A percentile compares a stretch with the other conserved stretches of the same genome.
Conservation (phyloP, 2,888 invertebrate genomes). For the Hyppa rectilinea region DNA sequence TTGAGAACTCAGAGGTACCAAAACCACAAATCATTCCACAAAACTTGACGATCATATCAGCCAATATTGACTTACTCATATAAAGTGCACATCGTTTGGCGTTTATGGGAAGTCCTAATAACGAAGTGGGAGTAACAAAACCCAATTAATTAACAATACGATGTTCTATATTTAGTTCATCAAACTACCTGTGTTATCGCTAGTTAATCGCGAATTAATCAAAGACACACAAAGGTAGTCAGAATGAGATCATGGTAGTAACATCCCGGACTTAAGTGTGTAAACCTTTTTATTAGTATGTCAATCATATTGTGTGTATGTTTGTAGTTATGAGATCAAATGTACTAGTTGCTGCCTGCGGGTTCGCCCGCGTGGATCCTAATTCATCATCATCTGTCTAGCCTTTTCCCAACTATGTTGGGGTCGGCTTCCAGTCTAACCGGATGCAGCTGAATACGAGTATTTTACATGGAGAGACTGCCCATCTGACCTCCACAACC, state of each 20-base stretch:
- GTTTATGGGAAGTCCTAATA: background rate
- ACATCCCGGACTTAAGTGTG: constrained; percentile 35
- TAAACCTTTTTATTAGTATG: constrained; percentile 30
- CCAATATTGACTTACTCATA: constrained; percentile 13
- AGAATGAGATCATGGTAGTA: constrained; percentile 48
- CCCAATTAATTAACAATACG: background rate
- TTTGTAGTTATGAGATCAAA: background rate
- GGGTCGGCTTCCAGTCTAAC: no score
- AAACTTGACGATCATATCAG: background rate
- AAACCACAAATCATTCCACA: constrained; percentile 7
- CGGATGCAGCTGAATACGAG: no score
- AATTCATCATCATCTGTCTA: no score
- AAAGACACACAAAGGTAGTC: constrained; percentile 40
- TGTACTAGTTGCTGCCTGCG: no score
- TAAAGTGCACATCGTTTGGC: background rate
- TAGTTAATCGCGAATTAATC: constrained; percentile 36
- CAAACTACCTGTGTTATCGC: constrained; percentile 18
- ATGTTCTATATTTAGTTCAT: background rate
- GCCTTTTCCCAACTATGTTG: no score
- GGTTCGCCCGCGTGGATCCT: no score
- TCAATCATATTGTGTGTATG: constrained; percentile 10
- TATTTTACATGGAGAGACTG: no score
- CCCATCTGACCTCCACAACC: no score
- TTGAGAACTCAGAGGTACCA: background rate
- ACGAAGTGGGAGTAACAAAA: background rate